phyloP scores from a whole-genome alignment of 1,140 invertebrate species.

The Lepidurus arcticus region DNA sequence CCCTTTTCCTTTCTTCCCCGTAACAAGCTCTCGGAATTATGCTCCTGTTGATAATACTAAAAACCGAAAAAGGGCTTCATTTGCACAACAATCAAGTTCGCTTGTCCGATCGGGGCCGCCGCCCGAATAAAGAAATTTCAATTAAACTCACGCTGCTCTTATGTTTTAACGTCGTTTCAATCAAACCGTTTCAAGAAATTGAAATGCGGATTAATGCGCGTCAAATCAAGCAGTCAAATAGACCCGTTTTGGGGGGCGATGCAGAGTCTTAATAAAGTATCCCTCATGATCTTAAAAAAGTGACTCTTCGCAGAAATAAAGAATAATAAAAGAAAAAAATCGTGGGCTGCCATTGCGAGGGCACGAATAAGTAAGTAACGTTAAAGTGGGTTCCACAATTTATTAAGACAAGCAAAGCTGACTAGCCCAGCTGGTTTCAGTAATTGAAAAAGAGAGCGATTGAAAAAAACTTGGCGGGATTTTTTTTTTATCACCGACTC shows the following conservation, averaged over 20 bases:
- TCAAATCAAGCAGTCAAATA: neutral
- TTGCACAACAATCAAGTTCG: conserved; percentile 7
- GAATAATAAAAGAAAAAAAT: neutral
- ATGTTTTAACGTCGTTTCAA: neutral
- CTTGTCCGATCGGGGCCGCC: neutral
- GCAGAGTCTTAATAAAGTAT: too few species aligned
- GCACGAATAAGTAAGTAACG: neutral
- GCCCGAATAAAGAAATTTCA: conserved; percentile 11
- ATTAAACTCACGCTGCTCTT: conserved; percentile 17
- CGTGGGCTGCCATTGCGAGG: neutral
- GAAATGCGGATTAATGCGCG: neutral
- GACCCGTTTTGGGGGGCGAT: neutral
- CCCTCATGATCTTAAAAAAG: too few species aligned
- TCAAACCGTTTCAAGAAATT: neutral
- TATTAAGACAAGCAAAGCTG: conserved; percentile 1
- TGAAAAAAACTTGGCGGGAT: neutral
- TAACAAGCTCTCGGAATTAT: neutral
- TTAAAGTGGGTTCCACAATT: neutral
- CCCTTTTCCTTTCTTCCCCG: neutral
- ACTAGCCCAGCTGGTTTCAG: conserved; percentile 1
- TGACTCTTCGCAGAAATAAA: neutral
- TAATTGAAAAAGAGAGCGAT: conserved; percentile 5
- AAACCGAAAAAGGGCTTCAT: neutral
- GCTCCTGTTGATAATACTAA: conserved; percentile 4
- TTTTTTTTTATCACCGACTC: neutral